Base-by-base conservation (phyloP, 1,140 invertebrate genomes). In the Platyura marginata region DNA sequence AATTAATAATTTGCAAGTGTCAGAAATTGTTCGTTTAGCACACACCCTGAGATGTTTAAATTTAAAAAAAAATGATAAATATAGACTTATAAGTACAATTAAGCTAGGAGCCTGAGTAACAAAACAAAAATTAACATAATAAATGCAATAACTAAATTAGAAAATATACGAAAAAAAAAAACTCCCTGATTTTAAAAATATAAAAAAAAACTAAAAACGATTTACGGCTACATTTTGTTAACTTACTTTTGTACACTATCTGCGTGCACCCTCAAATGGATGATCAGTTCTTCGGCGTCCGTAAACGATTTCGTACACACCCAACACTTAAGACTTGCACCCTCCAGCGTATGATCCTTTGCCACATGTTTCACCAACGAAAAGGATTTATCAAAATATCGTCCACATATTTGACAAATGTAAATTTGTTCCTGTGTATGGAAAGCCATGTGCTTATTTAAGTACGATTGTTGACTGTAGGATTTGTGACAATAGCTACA, bases 381-480 rank as follows among this genome's bases (percentile, higher is more conserved):
- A 2, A 47, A 51, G n/a, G 54, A 49, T 44, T 60, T 51, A n/a
- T 50, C 48, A 43, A 59, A 56, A 37, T 57, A 21, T 0, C 48
- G 47, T 9, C 57, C 56, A 21, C 57, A 60, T 5, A 60, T 55
- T 29, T 60, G 58, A 41, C 57, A 60, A 0, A 55, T 47, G 9
- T 60, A 37, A 2, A 50, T 57, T 41, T 59, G 10, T 11, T 9
- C 48, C 33, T 32, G 44, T 48, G 49, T 32, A 44, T 60, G 58
- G 5, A 49, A 49, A 41, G 58, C 55, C 0, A 60, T 52, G 39
- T 61, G 58, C 43, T 61, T 61, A 13, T 57, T 55, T n/a, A 61
- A 49, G 48, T 59, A 59, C 5, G 56, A 51, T 46, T 50, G 55
- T 46, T 63, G 61, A 46, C 56, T 62, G 47, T 67, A 68, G 0